Evolutionary conservation across 2,113 vertebrate genomes (phyloP).

Genomic region (Parus major): DNA sequence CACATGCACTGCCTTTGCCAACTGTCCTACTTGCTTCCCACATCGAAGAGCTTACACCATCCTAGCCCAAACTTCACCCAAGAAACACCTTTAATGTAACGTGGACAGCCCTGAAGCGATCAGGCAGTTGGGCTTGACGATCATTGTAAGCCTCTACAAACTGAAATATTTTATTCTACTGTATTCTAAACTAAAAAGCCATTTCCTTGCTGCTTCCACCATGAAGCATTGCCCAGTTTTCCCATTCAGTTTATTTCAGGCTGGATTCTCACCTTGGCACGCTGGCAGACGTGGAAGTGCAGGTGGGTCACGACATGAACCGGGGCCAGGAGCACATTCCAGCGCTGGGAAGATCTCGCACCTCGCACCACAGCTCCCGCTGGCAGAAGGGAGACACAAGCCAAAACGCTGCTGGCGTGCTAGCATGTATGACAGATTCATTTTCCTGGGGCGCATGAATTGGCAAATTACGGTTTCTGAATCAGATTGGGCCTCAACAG

Average conservation of each 20-base stretch:
- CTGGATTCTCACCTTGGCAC: fast-evolving
- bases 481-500: background rate
- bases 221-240: background rate
- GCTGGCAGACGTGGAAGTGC: background rate
- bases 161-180: background rate
- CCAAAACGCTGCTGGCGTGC: fast-evolving
- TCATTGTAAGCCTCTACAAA: background rate
- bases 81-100: background rate
- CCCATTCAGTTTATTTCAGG: background rate
- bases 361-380: fast-evolving
- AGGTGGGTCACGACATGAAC: fast-evolving
- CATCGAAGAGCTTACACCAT: background rate
- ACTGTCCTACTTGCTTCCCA: background rate
- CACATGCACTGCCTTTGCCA: background rate
- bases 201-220: background rate
- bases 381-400: background rate
- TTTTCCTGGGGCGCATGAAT: background rate
- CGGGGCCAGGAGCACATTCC: background rate
- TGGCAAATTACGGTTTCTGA: background rate
- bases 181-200: background rate
- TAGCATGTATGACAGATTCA: fast-evolving
- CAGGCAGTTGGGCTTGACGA: background rate
- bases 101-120: background rate
- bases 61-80: background rate
- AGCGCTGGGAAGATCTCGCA: fast-evolving